phyloP scores from a whole-genome alignment of 2,888 invertebrate genomes.

The Diarsia rubi region DNA sequence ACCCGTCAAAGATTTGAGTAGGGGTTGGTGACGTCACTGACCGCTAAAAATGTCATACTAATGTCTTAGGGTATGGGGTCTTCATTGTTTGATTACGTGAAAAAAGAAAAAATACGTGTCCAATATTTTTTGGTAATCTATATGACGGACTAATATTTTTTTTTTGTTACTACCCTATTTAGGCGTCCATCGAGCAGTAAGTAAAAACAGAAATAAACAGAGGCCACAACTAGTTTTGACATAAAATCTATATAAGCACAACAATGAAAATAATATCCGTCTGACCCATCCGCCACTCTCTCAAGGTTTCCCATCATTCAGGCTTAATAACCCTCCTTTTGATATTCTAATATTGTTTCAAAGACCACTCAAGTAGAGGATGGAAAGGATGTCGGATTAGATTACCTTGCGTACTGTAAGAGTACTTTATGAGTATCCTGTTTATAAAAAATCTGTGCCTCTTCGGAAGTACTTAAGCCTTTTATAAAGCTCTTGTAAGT shows the following conservation, averaged over 20 bases:
- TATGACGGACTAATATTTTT: no score
- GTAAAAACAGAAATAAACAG: not conserved
- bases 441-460: slow-evolving; percentile 26
- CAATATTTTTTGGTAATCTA: no score
- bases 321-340: slow-evolving; percentile 51
- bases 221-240: no score
- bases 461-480: slow-evolving; percentile 3
- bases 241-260: not conserved
- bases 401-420: slow-evolving; percentile 22
- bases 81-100: no score
- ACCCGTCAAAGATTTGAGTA: no score
- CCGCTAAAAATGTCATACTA: no score
- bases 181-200: not conserved
- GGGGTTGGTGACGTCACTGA: no score
- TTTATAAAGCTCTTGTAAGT: slow-evolving; percentile 10
- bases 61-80: no score
- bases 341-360: slow-evolving; percentile 55
- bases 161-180: no score
- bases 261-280: slow-evolving; percentile 13
- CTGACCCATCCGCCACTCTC: not conserved
- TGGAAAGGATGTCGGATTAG: slow-evolving; percentile 33
- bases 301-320: slow-evolving; percentile 49
- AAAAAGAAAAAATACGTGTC: no score
- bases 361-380: slow-evolving; percentile 58
- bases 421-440: slow-evolving; percentile 22